Conservation (phyloP, 2,797 vertebrate genomes). For the Brachyrhaphis roseni region DNA sequence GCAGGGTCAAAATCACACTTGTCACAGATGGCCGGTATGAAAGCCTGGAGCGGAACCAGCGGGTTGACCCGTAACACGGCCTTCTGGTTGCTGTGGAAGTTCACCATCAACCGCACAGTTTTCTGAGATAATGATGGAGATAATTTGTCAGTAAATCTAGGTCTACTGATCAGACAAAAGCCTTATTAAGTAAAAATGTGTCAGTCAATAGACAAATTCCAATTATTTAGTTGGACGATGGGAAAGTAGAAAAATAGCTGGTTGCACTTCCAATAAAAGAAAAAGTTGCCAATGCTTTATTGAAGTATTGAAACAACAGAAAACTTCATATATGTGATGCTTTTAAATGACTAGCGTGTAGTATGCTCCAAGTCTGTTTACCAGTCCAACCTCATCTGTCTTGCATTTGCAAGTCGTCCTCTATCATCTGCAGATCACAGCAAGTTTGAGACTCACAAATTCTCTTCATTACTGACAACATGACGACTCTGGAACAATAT, state of each 20-base stretch:
- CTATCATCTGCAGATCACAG: not conserved
- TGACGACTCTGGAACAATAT: not conserved
- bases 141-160: not conserved
- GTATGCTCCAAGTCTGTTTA: not conserved
- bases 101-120: conserved; percentile 93
- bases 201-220: not conserved
- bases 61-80: conserved; percentile 94
- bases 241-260: not conserved
- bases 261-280: not conserved
- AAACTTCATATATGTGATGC: not conserved
- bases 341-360: not conserved
- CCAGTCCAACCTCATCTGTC: not conserved
- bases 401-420: not conserved
- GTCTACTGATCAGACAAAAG: conserved; percentile 4
- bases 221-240: not conserved
- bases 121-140: conserved; percentile 79
- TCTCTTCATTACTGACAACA: not conserved
- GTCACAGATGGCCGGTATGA: conserved; percentile 91
- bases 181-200: not conserved
- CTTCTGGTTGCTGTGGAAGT: conserved; percentile 93
- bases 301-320: conserved; percentile 2
- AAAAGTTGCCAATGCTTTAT: not conserved
- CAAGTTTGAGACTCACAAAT: not conserved
- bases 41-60: conserved; percentile 82
- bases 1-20: conserved; percentile 93